A percentile compares a stretch with the other conserved stretches of the same genome.
These are phyloP conservation scores for Gymnobelideus leadbeateri DNA, from an alignment of 2,113 vertebrate species.

Conservation along the genomic window DNA sequence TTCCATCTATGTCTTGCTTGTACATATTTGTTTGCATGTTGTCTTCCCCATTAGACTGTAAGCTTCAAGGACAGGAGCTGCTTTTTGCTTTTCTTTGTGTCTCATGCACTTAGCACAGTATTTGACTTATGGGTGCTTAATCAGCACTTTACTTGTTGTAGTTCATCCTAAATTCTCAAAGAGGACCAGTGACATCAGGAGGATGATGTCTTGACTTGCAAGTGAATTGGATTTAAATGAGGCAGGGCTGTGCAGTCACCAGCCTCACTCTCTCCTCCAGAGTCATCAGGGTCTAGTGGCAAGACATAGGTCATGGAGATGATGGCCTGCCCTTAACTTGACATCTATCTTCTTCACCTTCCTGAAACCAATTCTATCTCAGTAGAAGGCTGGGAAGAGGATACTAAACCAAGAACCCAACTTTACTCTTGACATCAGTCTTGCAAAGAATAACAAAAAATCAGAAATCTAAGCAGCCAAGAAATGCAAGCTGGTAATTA, in stretches of 20 bases:
- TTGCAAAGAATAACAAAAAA: background rate
- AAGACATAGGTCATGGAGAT: background rate
- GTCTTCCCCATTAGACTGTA: background rate
- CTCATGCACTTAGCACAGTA: background rate
- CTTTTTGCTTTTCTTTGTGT: background rate
- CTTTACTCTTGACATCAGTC: background rate
- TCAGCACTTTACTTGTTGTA: background rate
- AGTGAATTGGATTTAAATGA: background rate
- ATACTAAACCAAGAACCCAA: background rate
- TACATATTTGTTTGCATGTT: background rate
- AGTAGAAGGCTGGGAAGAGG: background rate
- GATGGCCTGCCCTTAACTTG: background rate
- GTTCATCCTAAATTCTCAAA: background rate
- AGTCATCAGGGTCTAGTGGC: background rate
- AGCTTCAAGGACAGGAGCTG: background rate
- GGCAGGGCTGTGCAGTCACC: background rate
- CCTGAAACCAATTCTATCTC: background rate
- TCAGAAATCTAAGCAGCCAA: background rate
- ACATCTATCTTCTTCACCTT: background rate
- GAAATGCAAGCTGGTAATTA: background rate
- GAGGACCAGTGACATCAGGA: background rate
- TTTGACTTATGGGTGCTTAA: too few relatives aligned
- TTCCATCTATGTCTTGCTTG: background rate
- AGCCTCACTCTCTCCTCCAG: background rate
- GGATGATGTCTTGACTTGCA: background rate